These are phyloP conservation scores for Cheilinus undulatus DNA, from an alignment of 2,113 vertebrate species.

Conservation along the genomic window DNA sequence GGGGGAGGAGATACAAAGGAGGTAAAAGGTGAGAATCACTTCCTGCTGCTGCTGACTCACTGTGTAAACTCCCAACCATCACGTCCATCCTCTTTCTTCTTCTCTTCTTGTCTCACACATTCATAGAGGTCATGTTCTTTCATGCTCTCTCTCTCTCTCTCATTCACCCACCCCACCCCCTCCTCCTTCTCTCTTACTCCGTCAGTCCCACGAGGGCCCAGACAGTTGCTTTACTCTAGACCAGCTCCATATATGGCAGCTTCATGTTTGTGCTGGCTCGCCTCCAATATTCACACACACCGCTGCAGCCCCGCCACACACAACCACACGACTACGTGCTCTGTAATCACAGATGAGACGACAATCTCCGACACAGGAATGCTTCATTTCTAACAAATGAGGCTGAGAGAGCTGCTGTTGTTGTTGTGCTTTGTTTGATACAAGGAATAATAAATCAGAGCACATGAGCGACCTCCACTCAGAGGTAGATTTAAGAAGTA, in stretches of 20 bases:
- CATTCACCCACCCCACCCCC: not conserved
- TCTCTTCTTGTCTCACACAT: constrained; percentile 43
- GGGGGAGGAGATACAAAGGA: not conserved
- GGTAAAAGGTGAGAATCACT: constrained; percentile 48
- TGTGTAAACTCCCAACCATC: constrained; percentile 11
- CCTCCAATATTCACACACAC: constrained; percentile 71
- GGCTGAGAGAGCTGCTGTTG: constrained; percentile 32
- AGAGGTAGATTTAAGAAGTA: not conserved
- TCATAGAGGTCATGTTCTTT: constrained; percentile 57
- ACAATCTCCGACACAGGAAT: constrained; percentile 51
- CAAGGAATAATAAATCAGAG: constrained; percentile 19
- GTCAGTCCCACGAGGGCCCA: constrained; percentile 61
- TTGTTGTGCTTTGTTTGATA: constrained; percentile 11
- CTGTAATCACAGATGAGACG: constrained; percentile 57
- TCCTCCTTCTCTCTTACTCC: constrained; percentile 21
- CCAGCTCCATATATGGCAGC: constrained; percentile 84
- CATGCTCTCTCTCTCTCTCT: constrained; percentile 40
- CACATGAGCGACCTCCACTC: not conserved
- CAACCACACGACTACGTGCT: constrained; percentile 33
- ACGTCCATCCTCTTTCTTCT: not conserved
- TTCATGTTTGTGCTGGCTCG: constrained; percentile 82
- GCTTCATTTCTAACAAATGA: constrained; percentile 60
- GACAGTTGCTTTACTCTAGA: constrained; percentile 79
- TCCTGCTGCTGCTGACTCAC: constrained; percentile 44
- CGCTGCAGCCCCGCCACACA: constrained; percentile 30